phyloP scores from a whole-genome alignment of 2,888 invertebrate species.

The Cephus nigrinus region DNA sequence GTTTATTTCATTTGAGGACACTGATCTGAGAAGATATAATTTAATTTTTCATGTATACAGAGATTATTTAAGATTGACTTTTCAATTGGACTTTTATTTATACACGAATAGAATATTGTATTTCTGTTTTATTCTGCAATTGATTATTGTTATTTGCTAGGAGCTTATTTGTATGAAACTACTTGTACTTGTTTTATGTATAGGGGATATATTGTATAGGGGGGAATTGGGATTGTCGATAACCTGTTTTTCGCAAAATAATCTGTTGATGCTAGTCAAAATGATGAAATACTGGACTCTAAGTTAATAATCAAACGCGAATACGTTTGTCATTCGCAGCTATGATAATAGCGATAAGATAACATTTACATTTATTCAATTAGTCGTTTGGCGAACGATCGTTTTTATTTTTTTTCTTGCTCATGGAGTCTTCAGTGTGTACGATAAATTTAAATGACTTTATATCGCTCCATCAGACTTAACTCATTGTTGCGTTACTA shows the following conservation, averaged over 20 bases:
- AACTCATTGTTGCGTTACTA: background rate
- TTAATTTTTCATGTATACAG: background rate
- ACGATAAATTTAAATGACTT: background rate
- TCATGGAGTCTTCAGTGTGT: too few species aligned
- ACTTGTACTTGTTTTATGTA: too few species aligned
- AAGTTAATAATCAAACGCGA: background rate
- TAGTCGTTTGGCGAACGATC: too few species aligned
- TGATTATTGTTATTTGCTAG: too few species aligned
- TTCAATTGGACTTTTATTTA: background rate
- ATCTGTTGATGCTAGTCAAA: background rate
- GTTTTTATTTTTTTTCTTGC: background rate
- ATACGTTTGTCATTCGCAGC: background rate
- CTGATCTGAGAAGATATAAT: too few species aligned
- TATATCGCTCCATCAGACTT: background rate
- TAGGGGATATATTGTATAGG: background rate
- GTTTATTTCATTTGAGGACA: background rate
- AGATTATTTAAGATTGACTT: background rate
- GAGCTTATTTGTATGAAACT: too few species aligned
- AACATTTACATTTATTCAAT: too few species aligned
- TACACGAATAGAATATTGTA: background rate
- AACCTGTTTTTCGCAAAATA: background rate
- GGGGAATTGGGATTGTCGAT: background rate
- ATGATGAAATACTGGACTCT: background rate
- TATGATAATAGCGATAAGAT: background rate
- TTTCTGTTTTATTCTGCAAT: too few species aligned